These are phyloP conservation scores for Saxidomus purpurata DNA, from an alignment of 1,140 invertebrate species.

Conservation along the genomic window DNA sequence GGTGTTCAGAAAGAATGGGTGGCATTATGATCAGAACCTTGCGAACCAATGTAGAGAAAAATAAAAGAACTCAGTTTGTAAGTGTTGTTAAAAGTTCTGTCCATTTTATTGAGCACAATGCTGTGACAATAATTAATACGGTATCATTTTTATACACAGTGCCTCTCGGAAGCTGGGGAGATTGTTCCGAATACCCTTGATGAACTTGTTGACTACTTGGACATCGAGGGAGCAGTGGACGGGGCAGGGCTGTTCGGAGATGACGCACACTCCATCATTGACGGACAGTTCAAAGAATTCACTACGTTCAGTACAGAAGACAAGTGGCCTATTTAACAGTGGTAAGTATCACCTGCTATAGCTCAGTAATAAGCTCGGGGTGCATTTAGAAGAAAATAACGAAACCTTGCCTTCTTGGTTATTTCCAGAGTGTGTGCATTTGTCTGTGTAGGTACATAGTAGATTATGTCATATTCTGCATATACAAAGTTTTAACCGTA, in stretches of 20 bases:
- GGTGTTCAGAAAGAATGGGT: too few relatives aligned
- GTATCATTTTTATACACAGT: too few relatives aligned
- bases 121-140: too few relatives aligned
- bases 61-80: too few relatives aligned
- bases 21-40: too few relatives aligned
- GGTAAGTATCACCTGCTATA: constrained; percentile 22
- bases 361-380: too few relatives aligned
- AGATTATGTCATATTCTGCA: too few relatives aligned
- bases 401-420: not conserved
- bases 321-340: constrained; percentile 66
- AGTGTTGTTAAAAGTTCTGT: too few relatives aligned
- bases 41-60: too few relatives aligned
- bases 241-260: constrained; percentile 6
- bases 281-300: constrained; percentile 32
- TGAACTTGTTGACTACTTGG: constrained; percentile 64
- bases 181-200: constrained; percentile 66
- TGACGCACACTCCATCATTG: not conserved
- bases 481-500: too few relatives aligned
- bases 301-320: constrained; percentile 68
- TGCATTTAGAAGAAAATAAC: too few relatives aligned
- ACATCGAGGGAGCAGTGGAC: constrained; percentile 40
- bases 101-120: too few relatives aligned
- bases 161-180: constrained; percentile 63
- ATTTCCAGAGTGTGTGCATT: not conserved
- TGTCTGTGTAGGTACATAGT: not conserved